phyloP scores from a whole-genome alignment of 92 coral and sea anemone species.

The Actinernus sp. region DNA sequence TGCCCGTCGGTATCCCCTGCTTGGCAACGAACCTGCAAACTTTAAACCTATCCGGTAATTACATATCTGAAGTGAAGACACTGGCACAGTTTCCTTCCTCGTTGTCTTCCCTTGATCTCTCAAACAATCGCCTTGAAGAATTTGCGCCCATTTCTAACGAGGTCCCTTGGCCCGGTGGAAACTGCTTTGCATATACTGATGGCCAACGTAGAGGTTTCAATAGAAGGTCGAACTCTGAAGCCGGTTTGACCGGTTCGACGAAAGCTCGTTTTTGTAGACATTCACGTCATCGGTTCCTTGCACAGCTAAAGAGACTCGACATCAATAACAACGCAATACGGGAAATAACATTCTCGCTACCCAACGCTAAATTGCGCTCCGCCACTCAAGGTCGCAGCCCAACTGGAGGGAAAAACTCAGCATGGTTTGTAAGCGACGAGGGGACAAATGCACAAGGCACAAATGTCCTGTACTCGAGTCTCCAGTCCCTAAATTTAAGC shows the following conservation, averaged over 20 bases:
- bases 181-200: conserved; percentile 82
- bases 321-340: conserved; percentile 76
- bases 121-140: conserved; percentile 65
- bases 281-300: conserved; percentile 72
- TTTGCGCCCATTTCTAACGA: conserved; percentile 65
- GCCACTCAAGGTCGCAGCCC: conserved; percentile 11
- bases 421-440: conserved; percentile 34
- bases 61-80: conserved; percentile 68
- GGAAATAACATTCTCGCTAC: conserved; percentile 67
- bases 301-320: conserved; percentile 89
- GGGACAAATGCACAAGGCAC: conserved; percentile 8
- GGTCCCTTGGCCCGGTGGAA: conserved; percentile 12
- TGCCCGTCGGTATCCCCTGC: conserved; percentile 90
- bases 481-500: conserved; percentile 84
- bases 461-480: conserved; percentile 78
- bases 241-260: conserved; percentile 32
- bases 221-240: conserved; percentile 59
- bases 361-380: conserved; percentile 24
- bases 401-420: conserved; percentile 25
- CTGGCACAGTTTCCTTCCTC: conserved; percentile 91
- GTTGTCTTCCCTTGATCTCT: conserved; percentile 85
- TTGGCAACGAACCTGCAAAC: conserved; percentile 87
- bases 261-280: conserved; percentile 85
- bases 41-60: conserved; percentile 82
- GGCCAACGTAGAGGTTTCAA: conserved; percentile 64